Percentiles rank a stretch among this genome's conserved stretches.
Evolutionary conservation across 2,888 invertebrate species (phyloP).

Genomic region (Laspeyria flexula): DNA sequence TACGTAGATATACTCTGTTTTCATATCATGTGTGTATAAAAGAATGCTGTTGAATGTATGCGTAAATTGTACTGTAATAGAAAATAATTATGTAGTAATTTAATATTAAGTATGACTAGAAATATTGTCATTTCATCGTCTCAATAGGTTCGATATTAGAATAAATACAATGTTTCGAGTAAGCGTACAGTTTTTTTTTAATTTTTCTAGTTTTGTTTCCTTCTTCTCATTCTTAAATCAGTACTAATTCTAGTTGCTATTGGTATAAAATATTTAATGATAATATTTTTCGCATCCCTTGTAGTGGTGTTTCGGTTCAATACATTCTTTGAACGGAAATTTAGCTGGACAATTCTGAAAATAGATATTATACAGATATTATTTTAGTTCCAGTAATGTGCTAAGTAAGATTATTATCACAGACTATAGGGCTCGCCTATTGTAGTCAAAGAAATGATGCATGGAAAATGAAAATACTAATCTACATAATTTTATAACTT

Average conservation of each 20-base stretch:
- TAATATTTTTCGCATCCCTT: slow-evolving; percentile 62
- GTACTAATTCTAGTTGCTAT: too few species aligned
- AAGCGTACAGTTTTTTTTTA: slow-evolving; percentile 19
- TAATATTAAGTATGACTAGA: slow-evolving; percentile 44
- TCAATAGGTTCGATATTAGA: slow-evolving; percentile 59
- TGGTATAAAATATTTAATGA: background rate
- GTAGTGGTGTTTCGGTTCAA: slow-evolving; percentile 55
- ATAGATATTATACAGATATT: slow-evolving; percentile 2
- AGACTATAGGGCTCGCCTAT: too few species aligned
- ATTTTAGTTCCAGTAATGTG: too few species aligned
- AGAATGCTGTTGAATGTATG: slow-evolving; percentile 57
- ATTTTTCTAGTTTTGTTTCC: too few species aligned
- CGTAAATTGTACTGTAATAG: slow-evolving; percentile 59
- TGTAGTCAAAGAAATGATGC: too few species aligned
- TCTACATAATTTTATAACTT: too few species aligned
- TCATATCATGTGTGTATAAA: slow-evolving; percentile 70
- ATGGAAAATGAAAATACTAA: too few species aligned
- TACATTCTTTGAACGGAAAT: slow-evolving; percentile 52
- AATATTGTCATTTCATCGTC: slow-evolving; percentile 61
- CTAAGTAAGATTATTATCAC: too few species aligned
- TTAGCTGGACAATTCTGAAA: slow-evolving; percentile 69
- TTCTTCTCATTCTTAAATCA: too few species aligned
- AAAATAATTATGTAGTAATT: slow-evolving; percentile 48
- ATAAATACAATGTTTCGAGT: slow-evolving; percentile 61
- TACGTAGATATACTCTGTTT: slow-evolving; percentile 51